These are phyloP conservation scores for Tipula lateralis DNA, from an alignment of 2,888 invertebrate genomes.

Conservation along the genomic window DNA sequence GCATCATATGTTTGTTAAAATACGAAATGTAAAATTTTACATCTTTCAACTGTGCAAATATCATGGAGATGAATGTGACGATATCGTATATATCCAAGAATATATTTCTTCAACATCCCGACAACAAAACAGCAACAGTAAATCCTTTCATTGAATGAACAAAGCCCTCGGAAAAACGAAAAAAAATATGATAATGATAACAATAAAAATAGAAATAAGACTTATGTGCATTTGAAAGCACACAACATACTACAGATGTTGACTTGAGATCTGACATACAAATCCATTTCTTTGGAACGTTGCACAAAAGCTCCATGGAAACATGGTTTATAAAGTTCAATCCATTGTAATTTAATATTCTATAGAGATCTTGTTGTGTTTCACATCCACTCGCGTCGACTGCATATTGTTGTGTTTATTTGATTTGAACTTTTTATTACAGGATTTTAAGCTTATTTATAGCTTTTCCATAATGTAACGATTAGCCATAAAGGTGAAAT, in stretches of 20 bases:
- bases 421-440: no score
- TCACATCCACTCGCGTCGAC: no score
- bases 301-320: background rate
- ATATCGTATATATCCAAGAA: background rate
- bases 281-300: background rate
- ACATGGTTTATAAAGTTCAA: background rate
- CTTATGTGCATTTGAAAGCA: background rate
- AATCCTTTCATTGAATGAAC: background rate
- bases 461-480: no score
- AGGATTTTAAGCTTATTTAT: no score
- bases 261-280: background rate
- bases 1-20: no score
- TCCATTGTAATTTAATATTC: background rate
- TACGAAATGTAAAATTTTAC: no score
- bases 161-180: background rate
- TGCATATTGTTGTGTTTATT: no score
- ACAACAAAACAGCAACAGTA: background rate
- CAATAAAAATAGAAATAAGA: background rate
- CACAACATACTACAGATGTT: background rate
- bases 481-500: no score
- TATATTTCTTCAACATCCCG: background rate
- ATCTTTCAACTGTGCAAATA: background rate
- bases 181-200: background rate
- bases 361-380: no score
- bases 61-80: background rate